Conservation (phyloP, 2,888 invertebrate genomes). For the Deilephila porcellus region DNA sequence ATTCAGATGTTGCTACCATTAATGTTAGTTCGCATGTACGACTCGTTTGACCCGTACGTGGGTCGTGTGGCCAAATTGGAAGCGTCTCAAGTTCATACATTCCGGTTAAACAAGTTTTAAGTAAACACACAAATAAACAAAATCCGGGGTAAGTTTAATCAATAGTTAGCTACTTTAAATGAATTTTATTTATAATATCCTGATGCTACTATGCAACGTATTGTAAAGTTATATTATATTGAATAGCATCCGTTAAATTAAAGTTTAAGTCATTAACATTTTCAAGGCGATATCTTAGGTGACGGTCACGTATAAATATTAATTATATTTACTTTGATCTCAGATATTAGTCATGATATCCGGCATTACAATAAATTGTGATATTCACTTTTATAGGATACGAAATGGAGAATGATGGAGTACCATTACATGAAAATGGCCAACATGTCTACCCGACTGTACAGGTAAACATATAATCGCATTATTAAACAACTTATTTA, state of each 20-base stretch:
- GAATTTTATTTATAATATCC: neutral
- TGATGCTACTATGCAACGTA: too few species aligned
- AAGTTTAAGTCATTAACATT: too few species aligned
- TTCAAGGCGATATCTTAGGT: too few species aligned
- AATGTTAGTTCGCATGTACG: neutral
- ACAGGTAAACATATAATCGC: neutral
- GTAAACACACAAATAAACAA: neutral
- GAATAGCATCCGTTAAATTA: too few species aligned
- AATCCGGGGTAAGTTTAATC: neutral
- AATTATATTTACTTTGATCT: neutral
- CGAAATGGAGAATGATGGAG: neutral
- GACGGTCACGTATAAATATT: too few species aligned
- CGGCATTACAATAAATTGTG: neutral
- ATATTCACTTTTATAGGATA: neutral
- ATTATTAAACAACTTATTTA: too few species aligned
- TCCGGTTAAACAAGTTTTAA: neutral
- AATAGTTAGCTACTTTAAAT: neutral
- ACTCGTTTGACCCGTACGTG: conserved; percentile 17
- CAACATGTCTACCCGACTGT: neutral
- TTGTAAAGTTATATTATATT: too few species aligned
- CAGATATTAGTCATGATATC: neutral
- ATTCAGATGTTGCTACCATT: neutral
- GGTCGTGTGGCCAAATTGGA: conserved; percentile 37
- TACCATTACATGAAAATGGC: neutral
- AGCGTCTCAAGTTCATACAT: conserved; percentile 14